phyloP scores from a whole-genome alignment of 2,888 invertebrate genomes.

The Mesoligia furuncula region DNA sequence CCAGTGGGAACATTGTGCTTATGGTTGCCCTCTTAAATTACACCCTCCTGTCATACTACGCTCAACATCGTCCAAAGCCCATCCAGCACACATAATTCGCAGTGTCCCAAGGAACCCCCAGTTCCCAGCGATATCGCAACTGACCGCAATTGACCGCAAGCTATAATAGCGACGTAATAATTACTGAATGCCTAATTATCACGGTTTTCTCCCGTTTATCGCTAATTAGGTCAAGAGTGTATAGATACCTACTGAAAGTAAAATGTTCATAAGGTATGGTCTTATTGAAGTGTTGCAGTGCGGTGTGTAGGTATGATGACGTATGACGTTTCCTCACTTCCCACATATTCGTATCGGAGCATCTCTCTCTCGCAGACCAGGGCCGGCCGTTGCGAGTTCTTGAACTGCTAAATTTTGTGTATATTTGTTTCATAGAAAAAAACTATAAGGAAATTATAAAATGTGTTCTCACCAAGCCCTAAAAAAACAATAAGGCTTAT shows the following conservation, averaged over 20 bases:
- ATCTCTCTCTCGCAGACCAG: no score
- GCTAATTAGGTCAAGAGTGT: slow-evolving; percentile 3
- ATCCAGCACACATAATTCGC: slow-evolving; percentile 22
- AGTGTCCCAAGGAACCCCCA: slow-evolving; percentile 24
- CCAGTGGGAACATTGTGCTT: no score
- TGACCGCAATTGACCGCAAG: slow-evolving; percentile 29
- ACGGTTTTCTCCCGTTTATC: slow-evolving; percentile 40
- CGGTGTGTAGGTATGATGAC: no score
- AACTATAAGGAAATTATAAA: no score
- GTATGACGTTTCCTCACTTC: no score
- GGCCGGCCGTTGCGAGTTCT: no score
- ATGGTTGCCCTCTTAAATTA: background rate
- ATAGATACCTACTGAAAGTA: background rate
- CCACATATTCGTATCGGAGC: no score
- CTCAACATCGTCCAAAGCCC: slow-evolving; percentile 2
- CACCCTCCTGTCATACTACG: background rate
- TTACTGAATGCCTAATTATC: slow-evolving; percentile 11
- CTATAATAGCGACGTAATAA: background rate
- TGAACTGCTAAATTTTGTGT: no score
- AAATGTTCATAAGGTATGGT: background rate
- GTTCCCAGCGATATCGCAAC: slow-evolving; percentile 17
- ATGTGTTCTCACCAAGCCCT: no score
- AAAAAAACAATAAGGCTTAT: no score
- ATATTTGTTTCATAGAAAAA: no score
- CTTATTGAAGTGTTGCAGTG: no score